Conservation (phyloP, 2,888 invertebrate genomes). For the Artemia sinica region DNA sequence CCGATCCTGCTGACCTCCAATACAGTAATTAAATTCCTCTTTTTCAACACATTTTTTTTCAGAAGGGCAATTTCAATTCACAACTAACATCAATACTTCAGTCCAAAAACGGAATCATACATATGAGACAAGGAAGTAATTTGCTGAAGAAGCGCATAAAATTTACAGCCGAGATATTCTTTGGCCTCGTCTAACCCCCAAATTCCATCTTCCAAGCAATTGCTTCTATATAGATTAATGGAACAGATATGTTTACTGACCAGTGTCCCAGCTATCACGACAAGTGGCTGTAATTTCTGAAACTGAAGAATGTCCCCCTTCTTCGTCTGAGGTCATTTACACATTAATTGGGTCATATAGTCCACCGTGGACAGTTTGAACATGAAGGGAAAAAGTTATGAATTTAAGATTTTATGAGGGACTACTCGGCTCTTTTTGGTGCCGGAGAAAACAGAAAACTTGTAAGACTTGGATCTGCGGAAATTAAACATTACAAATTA, state of each 20-base stretch:
- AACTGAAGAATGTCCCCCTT: not conserved
- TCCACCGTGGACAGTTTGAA: constrained; percentile 5
- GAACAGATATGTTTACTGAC: constrained; percentile 4
- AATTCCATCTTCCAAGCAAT: constrained; percentile 3
- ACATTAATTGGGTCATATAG: constrained; percentile 13
- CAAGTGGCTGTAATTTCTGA: not conserved
- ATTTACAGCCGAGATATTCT: not conserved
- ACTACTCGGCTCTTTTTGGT: no score
- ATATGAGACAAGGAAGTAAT: no score
- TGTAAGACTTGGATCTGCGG: no score
- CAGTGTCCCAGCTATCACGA: constrained; percentile 1
- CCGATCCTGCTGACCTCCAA: no score
- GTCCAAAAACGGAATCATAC: no score
- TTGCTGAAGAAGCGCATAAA: not conserved
- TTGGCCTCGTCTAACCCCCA: not conserved
- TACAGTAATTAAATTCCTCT: no score
- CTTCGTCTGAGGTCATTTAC: constrained; percentile 6
- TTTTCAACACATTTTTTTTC: no score
- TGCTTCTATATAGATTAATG: not conserved
- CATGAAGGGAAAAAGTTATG: not conserved
- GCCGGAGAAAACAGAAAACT: no score
- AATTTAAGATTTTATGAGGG: not conserved
- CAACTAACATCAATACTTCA: no score
- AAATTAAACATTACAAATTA: no score
- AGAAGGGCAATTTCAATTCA: no score